Conservation (phyloP, 2,113 vertebrate genomes). For the Melanocharis versteri region DNA sequence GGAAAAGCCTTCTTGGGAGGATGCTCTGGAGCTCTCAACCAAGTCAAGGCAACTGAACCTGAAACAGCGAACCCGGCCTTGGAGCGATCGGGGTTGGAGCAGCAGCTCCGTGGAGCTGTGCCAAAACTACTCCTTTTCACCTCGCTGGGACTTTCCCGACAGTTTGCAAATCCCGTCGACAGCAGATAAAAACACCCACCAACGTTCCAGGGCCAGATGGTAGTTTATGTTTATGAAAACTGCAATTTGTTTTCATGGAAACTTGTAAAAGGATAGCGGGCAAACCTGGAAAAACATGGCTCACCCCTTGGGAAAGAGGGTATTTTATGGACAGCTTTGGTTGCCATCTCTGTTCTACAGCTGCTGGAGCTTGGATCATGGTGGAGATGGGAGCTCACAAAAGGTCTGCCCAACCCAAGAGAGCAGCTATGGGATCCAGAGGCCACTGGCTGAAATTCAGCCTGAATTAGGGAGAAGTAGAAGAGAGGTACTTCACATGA, state of each 20-base stretch:
- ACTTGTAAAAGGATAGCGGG: background rate
- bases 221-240: slow-evolving; percentile 40
- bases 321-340: background rate
- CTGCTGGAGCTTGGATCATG: background rate
- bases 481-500: background rate
- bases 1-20: background rate
- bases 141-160: slow-evolving; percentile 22
- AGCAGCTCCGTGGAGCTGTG: background rate
- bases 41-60: background rate
- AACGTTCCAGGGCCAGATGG: slow-evolving; percentile 38
- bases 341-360: background rate
- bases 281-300: slow-evolving; percentile 4
- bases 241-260: slow-evolving; percentile 44
- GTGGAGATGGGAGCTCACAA: background rate
- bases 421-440: background rate
- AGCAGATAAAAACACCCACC: slow-evolving; percentile 9
- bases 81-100: accelerated
- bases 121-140: slow-evolving; percentile 10
- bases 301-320: background rate
- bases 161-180: background rate
- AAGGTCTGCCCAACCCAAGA: background rate
- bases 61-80: background rate
- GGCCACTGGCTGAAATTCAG: background rate
- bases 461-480: background rate
- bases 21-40: background rate